phyloP scores from a whole-genome alignment of 2,113 vertebrate genomes.

The Cyprinodon brontotheroides region DNA sequence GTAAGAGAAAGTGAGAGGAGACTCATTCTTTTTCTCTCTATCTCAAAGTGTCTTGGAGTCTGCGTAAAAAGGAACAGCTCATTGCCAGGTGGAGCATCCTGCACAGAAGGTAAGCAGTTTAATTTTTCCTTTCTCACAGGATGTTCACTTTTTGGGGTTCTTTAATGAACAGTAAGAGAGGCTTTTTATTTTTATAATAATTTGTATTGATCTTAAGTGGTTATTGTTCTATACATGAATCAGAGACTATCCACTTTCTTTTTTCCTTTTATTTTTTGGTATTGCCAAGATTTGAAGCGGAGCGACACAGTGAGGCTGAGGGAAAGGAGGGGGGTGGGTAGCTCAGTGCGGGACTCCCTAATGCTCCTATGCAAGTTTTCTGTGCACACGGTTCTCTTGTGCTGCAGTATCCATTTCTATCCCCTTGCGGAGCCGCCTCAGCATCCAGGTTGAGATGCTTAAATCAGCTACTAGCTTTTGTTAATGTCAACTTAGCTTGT shows the following conservation, averaged over 20 bases:
- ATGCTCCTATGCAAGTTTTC: constrained; percentile 77
- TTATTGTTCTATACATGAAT: not conserved
- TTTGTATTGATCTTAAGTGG: not conserved
- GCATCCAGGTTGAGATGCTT: constrained; percentile 34
- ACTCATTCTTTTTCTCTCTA: constrained; percentile 71
- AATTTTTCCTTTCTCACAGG: constrained; percentile 10
- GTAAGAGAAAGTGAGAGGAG: constrained; percentile 70
- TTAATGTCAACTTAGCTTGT: constrained; percentile 4
- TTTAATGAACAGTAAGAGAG: constrained; percentile 1
- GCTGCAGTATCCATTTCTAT: constrained; percentile 79
- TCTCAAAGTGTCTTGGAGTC: constrained; percentile 75
- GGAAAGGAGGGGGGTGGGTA: constrained; percentile 32
- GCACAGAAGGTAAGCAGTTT: constrained; percentile 63
- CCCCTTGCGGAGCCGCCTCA: constrained; percentile 65
- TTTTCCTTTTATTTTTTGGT: not conserved
- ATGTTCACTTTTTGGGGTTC: constrained; percentile 33
- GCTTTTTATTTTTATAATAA: not conserved
- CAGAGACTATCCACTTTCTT: not conserved
- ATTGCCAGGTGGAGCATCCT: constrained; percentile 44
- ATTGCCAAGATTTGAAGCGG: constrained; percentile 32
- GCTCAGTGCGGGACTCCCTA: constrained; percentile 77
- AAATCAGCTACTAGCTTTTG: constrained; percentile 21
- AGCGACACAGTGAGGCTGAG: constrained; percentile 24
- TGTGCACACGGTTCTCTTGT: constrained; percentile 79
- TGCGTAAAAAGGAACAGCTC: constrained; percentile 53